These are phyloP conservation scores for Magallana gigas DNA, from an alignment of 1,140 invertebrate genomes.

Conservation along the genomic window DNA sequence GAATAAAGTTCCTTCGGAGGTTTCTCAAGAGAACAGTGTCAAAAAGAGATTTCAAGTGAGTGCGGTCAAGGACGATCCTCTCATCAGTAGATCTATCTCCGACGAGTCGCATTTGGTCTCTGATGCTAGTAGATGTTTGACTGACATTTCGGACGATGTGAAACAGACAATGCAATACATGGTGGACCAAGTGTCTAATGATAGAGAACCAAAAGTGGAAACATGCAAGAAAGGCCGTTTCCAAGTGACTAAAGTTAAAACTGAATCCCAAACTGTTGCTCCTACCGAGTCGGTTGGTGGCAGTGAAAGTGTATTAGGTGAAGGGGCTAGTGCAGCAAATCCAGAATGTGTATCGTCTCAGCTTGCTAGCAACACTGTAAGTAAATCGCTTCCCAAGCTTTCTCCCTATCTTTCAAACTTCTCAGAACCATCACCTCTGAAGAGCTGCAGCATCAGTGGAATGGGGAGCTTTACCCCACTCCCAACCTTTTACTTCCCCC, in stretches of 20 bases:
- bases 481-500: not conserved
- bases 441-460: not conserved
- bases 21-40: not conserved
- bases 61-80: slow-evolving; percentile 64
- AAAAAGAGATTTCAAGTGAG: slow-evolving; percentile 63
- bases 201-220: not conserved
- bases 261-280: slow-evolving; percentile 44
- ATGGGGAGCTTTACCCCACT: not conserved
- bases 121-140: slow-evolving; percentile 17
- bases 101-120: not conserved
- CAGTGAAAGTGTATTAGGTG: slow-evolving; percentile 37
- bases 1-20: slow-evolving; percentile 5
- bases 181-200: slow-evolving; percentile 23
- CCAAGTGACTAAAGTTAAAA: slow-evolving; percentile 56
- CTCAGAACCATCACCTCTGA: slow-evolving; percentile 17
- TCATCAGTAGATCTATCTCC: slow-evolving; percentile 39
- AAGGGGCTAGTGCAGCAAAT: slow-evolving; percentile 53
- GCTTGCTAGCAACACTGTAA: slow-evolving; percentile 51
- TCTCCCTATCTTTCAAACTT: slow-evolving; percentile 9
- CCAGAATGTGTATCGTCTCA: slow-evolving; percentile 57
- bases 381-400: slow-evolving; percentile 41
- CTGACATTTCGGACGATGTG: slow-evolving; percentile 36
- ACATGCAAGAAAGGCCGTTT: slow-evolving; percentile 55
- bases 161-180: slow-evolving; percentile 23
- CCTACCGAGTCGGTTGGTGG: not conserved